phyloP scores from a whole-genome alignment of 2,113 vertebrate species.

The Hyperoodon ampullatus region DNA sequence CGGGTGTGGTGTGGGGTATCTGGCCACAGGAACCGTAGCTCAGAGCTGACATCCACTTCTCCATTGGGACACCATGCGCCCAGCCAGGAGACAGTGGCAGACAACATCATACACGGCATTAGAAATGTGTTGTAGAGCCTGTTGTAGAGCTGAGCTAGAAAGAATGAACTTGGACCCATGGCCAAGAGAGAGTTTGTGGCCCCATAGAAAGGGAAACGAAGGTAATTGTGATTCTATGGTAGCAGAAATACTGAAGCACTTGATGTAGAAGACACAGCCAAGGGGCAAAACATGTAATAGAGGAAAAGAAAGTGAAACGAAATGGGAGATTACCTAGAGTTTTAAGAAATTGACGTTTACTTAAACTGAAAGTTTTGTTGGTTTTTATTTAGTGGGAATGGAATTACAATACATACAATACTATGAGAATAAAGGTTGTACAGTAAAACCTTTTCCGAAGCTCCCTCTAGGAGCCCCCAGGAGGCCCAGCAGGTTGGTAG shows the following conservation, averaged over 20 bases:
- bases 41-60: rapidly evolving
- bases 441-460: background rate
- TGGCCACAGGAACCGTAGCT: background rate
- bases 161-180: background rate
- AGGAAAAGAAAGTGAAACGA: rapidly evolving
- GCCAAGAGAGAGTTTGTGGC: background rate
- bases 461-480: background rate
- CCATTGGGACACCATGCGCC: rapidly evolving
- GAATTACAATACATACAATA: background rate
- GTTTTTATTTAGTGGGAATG: background rate
- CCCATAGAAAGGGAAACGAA: background rate
- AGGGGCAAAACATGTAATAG: rapidly evolving
- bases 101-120: rapidly evolving
- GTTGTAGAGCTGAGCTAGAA: background rate
- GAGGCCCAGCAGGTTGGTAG: background rate
- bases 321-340: too few relatives aligned
- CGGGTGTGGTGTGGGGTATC: rapidly evolving
- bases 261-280: background rate
- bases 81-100: background rate
- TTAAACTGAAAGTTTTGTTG: background rate
- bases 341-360: background rate
- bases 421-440: background rate
- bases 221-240: rapidly evolving
- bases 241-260: background rate
- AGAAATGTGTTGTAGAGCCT: background rate